Evolutionary conservation across 2,113 vertebrate genomes (phyloP).

Genomic region (Scolopax mira): DNA sequence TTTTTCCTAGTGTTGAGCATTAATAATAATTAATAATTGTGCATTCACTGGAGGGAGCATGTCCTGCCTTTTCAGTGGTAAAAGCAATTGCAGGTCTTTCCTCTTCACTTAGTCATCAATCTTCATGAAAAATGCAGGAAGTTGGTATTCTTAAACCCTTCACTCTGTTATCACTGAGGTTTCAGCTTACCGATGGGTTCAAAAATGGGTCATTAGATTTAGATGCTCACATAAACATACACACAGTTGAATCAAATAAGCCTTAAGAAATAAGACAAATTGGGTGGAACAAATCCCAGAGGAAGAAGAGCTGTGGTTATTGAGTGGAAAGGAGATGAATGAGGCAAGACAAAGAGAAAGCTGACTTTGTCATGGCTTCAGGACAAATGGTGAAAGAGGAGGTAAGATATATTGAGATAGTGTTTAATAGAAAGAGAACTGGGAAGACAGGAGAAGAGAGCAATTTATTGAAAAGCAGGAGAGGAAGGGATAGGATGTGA

Average conservation of each 20-base stretch:
- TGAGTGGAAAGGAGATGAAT: constrained; percentile 49
- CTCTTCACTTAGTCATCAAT: background rate
- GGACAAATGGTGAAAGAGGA: constrained; percentile 18
- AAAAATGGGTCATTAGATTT: constrained; percentile 44
- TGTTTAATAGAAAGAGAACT: background rate
- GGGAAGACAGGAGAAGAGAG: background rate
- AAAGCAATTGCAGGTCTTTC: background rate
- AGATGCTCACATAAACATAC: constrained; percentile 35
- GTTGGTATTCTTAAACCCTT: background rate
- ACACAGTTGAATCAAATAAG: constrained; percentile 39
- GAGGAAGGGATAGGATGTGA: background rate
- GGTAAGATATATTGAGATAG: background rate
- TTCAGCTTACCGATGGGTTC: constrained; percentile 24
- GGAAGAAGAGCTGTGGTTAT: constrained; percentile 22
- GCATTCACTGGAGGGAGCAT: background rate
- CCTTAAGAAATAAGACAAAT: constrained; percentile 54
- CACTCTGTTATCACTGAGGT: background rate
- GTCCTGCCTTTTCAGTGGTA: background rate
- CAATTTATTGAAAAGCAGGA: background rate
- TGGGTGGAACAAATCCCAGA: constrained; percentile 41
- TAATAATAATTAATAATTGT: background rate
- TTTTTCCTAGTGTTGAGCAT: background rate
- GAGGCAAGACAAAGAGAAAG: constrained; percentile 30
- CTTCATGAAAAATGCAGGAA: background rate
- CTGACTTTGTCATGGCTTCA: constrained; percentile 21